These are phyloP conservation scores for rabbit (Oryctolagus cuniculus) DNA, from an alignment of 2,113 vertebrate species.

Conservation along the genomic window DNA sequence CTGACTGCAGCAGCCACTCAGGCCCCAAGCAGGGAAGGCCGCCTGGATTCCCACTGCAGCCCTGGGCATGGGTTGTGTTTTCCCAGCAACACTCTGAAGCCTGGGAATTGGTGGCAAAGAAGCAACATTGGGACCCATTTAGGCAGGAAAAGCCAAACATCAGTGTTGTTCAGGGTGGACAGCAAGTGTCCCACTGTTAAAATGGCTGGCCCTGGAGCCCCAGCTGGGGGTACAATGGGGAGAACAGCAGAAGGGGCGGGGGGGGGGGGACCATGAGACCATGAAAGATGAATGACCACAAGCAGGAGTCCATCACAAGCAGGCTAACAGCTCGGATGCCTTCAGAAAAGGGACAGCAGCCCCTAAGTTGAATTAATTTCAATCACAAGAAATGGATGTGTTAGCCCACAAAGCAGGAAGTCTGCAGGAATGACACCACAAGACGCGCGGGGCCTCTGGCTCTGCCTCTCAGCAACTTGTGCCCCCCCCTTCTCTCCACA, in stretches of 20 bases:
- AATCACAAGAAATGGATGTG: neutral
- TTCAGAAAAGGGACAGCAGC: neutral
- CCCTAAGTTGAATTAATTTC: neutral
- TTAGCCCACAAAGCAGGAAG: neutral
- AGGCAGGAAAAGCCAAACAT: neutral
- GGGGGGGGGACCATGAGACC: neutral
- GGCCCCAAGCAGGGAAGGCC: neutral
- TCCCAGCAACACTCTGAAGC: neutral
- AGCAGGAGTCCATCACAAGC: neutral
- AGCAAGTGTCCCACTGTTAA: neutral
- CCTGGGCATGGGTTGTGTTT: neutral
- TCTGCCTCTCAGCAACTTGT: neutral
- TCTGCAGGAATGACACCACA: neutral
- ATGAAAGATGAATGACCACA: neutral
- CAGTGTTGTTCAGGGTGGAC: neutral
- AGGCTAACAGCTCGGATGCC: neutral
- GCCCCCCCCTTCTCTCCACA: neutral
- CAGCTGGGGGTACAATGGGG: neutral
- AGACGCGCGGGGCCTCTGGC: neutral
- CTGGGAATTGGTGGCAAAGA: neutral
- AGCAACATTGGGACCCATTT: neutral
- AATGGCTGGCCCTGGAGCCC: neutral
- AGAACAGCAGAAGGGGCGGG: neutral
- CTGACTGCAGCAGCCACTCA: constrained; percentile 28
- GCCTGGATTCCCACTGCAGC: neutral